Evolutionary conservation across 2,113 vertebrate genomes (phyloP).

Genomic region (Cochlearius cochlearius): DNA sequence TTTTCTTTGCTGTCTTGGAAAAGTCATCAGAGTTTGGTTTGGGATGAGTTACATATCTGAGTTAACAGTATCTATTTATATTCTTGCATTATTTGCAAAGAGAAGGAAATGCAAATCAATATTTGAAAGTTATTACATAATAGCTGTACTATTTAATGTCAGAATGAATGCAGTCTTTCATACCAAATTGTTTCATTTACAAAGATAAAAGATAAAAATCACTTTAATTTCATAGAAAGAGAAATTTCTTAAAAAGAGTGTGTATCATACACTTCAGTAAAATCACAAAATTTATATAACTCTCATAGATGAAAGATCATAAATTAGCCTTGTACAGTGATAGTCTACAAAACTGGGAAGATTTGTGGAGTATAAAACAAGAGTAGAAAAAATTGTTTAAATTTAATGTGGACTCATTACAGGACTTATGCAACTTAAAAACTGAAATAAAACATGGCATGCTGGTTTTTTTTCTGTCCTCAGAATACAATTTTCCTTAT

Average conservation of each 20-base stretch:
- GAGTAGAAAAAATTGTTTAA: neutral
- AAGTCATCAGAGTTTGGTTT: neutral
- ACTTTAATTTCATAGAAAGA: neutral
- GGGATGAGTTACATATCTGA: neutral
- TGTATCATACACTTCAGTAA: neutral
- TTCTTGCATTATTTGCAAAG: neutral
- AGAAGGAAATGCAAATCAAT: neutral
- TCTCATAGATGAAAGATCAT: neutral
- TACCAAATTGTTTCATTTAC: neutral
- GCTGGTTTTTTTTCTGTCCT: accelerated
- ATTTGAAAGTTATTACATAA: neutral
- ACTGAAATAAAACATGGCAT: neutral
- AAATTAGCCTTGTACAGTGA: neutral
- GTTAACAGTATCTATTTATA: neutral
- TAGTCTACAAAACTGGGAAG: neutral
- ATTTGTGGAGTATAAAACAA: neutral
- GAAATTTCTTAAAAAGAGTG: neutral
- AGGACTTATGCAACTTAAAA: neutral
- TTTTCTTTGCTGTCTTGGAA: neutral
- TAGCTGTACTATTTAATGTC: neutral
- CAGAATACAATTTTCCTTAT: neutral
- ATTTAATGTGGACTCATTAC: neutral
- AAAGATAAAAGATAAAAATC: neutral
- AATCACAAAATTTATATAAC: neutral
- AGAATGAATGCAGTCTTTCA: neutral